These are phyloP conservation scores for Echiichthys vipera DNA, from an alignment of 2,797 vertebrate species.

Conservation along the genomic window DNA sequence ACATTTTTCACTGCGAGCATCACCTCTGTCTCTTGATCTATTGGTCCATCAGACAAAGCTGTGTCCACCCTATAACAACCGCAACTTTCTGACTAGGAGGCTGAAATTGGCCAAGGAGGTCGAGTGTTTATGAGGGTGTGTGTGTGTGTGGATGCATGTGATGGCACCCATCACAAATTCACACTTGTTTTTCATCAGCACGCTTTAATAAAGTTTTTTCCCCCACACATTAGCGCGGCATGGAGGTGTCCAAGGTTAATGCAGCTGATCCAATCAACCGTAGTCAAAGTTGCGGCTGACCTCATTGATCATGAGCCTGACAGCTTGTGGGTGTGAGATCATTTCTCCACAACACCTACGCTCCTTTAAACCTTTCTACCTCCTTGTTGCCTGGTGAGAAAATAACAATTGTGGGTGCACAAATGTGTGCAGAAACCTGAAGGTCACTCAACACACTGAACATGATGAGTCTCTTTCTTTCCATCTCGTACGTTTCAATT, in stretches of 20 bases:
- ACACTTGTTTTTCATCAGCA: background rate
- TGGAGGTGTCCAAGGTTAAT: conserved; percentile 6
- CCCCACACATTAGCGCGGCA: background rate
- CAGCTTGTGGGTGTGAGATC: conserved; percentile 29
- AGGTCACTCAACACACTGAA: conserved; percentile 56
- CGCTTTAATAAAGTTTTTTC: background rate
- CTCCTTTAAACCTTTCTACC: conserved; percentile 15
- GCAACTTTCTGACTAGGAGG: too few species aligned
- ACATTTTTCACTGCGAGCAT: too few species aligned
- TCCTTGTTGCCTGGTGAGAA: background rate
- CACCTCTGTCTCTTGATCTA: too few species aligned
- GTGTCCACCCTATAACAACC: too few species aligned
- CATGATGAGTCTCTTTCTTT: conserved; percentile 49
- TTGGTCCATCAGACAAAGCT: too few species aligned
- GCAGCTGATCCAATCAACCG: conserved; percentile 24
- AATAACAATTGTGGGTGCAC: conserved; percentile 39
- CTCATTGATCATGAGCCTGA: conserved; percentile 48
- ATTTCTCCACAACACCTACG: conserved; percentile 27
- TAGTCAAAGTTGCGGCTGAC: conserved; percentile 12
- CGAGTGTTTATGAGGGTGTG: too few species aligned
- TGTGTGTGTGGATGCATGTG: too few species aligned
- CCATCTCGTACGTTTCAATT: conserved; percentile 45
- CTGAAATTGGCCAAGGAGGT: too few species aligned
- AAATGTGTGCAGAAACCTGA: conserved; percentile 42
- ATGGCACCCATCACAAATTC: too few species aligned